Evolutionary conservation across 2,888 invertebrate species (phyloP).

Genomic region (Suillia variegata): DNA sequence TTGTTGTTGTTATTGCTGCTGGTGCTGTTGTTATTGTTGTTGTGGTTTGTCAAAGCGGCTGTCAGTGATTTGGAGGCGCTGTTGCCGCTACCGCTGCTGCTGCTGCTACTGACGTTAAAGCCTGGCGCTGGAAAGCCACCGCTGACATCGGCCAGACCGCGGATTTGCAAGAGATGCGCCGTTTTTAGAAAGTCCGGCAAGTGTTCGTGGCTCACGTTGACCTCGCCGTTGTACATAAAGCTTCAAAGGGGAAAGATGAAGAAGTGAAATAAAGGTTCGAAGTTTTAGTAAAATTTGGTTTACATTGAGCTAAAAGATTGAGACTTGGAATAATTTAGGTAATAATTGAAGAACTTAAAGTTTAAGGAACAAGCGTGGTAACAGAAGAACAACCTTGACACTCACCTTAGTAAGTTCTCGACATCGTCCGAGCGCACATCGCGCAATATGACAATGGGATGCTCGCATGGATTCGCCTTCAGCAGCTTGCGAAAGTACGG

Average conservation of each 20-base stretch:
- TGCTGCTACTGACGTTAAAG: constrained; percentile 6
- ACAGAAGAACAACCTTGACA: background rate
- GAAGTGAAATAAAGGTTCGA: background rate
- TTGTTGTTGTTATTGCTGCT: constrained; percentile 36
- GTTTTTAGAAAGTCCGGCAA: constrained; percentile 84
- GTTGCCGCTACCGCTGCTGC: constrained; percentile 13
- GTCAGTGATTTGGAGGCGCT: constrained; percentile 37
- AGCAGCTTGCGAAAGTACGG: constrained; percentile 87
- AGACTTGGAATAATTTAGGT: too few species aligned
- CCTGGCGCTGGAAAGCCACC: constrained; percentile 48
- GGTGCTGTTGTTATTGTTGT: constrained; percentile 39
- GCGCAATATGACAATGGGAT: constrained; percentile 85
- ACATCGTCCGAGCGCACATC: constrained; percentile 86
- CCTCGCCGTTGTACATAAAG: constrained; percentile 93
- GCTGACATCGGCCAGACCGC: constrained; percentile 82
- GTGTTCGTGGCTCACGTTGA: constrained; percentile 86
- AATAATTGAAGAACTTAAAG: too few species aligned
- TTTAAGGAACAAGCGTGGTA: too few species aligned
- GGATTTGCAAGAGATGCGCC: constrained; percentile 84
- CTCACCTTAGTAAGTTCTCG: constrained; percentile 80
- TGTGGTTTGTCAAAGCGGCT: constrained; percentile 41
- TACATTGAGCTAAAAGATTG: too few species aligned
- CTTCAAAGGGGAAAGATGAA: constrained; percentile 56
- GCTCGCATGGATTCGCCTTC: constrained; percentile 89
- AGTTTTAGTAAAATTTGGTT: background rate